Evolutionary conservation across 2,797 vertebrate genomes (phyloP).

Genomic region (Pseudochromis fuscus): DNA sequence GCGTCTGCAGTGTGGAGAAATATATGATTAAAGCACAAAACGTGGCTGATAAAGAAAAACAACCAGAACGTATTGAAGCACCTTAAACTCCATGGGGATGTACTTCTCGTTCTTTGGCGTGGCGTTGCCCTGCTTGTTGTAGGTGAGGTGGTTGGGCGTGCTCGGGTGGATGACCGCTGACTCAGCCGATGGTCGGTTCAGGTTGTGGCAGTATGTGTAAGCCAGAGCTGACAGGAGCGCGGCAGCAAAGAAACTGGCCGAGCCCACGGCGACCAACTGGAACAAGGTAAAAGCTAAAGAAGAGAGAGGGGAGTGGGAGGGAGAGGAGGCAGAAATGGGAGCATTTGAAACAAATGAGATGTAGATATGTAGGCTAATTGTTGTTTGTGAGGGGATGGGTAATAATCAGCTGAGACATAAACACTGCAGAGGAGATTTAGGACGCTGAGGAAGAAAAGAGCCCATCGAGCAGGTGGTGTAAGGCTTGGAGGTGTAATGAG

Average conservation of each 20-base stretch:
- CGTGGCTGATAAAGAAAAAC: not conserved
- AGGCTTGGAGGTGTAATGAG: not conserved
- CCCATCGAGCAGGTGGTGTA: not conserved
- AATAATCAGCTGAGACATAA: not conserved
- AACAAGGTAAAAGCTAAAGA: constrained; percentile 91
- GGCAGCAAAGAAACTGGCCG: constrained; percentile 91
- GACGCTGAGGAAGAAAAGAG: not conserved
- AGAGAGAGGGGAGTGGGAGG: not conserved
- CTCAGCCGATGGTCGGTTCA: constrained; percentile 88
- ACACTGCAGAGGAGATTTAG: no score
- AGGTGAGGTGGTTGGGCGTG: constrained; percentile 95
- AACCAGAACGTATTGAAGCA: constrained; percentile 47
- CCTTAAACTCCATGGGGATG: constrained; percentile 99
- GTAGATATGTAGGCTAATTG: not conserved
- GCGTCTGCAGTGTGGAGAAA: constrained; percentile 81
- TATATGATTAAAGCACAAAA: not conserved
- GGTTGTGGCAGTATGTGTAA: constrained; percentile 91
- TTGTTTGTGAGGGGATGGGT: not conserved
- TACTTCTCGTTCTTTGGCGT: constrained; percentile 97
- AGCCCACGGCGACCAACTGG: constrained; percentile 91
- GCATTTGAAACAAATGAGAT: not conserved
- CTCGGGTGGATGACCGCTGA: constrained; percentile 93
- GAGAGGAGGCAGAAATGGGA: not conserved
- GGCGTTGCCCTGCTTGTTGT: constrained; percentile 89
- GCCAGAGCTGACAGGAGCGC: constrained; percentile 90